Percentiles rank a stretch among this genome's conserved stretches.
Conservation (phyloP, 2,113 vertebrate genomes). For the Cynopterus brachyotis region DNA sequence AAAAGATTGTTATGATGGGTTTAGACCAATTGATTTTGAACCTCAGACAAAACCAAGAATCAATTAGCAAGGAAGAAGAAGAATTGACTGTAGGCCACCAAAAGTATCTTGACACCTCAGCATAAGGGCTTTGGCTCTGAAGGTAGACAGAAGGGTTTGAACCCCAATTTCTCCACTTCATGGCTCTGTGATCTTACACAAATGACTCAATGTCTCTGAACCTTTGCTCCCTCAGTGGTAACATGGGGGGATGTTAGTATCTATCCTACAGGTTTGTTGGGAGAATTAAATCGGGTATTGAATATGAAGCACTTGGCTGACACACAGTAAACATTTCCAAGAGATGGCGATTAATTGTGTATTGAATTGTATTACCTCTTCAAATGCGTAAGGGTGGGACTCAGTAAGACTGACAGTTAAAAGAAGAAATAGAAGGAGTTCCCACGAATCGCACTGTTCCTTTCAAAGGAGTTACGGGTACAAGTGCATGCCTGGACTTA, state of each 20-base stretch:
- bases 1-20: background rate
- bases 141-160: background rate
- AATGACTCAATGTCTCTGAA: background rate
- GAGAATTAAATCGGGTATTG: background rate
- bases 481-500: background rate
- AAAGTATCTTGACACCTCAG: background rate
- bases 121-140: background rate
- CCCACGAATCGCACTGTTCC: background rate
- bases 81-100: background rate
- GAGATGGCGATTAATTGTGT: background rate
- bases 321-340: background rate
- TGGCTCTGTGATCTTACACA: background rate
- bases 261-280: background rate
- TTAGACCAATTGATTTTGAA: background rate
- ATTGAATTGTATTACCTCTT: background rate
- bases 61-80: background rate
- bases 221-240: background rate
- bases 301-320: background rate
- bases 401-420: background rate
- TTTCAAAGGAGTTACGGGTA: background rate
- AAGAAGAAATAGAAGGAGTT: background rate
- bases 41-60: background rate
- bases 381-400: background rate
- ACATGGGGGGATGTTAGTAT: too few relatives aligned
- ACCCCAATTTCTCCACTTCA: background rate